A percentile compares a stretch with the other conserved stretches of the same genome.
Conservation (phyloP, 2,113 vertebrate species). For the Varanus komodoensis region DNA sequence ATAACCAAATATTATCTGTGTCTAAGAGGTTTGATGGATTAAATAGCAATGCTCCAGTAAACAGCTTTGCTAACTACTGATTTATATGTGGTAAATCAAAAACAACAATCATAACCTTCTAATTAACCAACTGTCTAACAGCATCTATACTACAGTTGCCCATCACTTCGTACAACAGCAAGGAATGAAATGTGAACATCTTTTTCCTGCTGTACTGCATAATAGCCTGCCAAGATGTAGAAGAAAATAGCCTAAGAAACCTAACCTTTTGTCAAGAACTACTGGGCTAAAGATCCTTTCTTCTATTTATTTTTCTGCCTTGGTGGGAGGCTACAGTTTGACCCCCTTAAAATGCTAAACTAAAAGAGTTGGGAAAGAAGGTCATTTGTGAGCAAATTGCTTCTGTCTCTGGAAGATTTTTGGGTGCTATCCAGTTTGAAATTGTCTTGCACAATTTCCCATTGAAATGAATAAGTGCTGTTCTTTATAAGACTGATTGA, state of each 20-base stretch:
- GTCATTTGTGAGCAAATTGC: neutral
- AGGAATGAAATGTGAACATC: neutral
- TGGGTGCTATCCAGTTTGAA: neutral
- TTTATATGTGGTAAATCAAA: neutral
- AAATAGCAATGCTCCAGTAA: neutral
- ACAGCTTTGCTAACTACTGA: neutral
- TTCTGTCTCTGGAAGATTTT: neutral
- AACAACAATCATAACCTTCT: neutral
- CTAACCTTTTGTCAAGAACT: neutral
- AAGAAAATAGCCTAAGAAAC: neutral
- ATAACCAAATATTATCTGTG: neutral
- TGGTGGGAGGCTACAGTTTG: neutral
- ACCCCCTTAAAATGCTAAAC: neutral
- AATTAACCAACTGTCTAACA: neutral
- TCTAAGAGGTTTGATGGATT: neutral
- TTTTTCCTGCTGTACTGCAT: neutral
- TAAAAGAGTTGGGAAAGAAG: neutral
- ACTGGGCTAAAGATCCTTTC: neutral
- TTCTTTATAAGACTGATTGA: neutral
- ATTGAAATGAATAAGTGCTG: neutral
- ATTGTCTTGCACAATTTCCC: neutral
- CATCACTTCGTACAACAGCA: neutral
- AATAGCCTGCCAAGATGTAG: neutral
- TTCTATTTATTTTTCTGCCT: neutral
- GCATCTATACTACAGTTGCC: neutral